Evolutionary conservation across 2,888 invertebrate genomes (phyloP), one percentile per base, ranked within the genome.

Genomic region (Pherbina coryleti): DNA sequence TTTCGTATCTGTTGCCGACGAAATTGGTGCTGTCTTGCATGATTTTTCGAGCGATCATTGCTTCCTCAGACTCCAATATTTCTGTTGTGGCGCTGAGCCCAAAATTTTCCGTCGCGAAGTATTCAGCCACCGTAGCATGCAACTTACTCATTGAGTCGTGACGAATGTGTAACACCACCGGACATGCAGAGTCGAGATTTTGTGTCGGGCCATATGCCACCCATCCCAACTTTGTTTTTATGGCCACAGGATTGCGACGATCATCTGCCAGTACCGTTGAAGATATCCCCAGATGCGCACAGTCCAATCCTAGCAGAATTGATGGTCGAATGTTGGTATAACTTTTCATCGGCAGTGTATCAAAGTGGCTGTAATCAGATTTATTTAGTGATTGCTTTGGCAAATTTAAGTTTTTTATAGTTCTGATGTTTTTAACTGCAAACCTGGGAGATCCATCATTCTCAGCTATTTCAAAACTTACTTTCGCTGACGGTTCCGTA

Each of bases 161-260:
- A 17, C 70, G 70, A 7, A 70, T 70, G 28, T 53, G 53, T 19
- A 70, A 31, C n/a, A 70, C 31, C 11, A 53, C 5, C 19, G 51
- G 28, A 4, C 1, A 17, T 11, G 19, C 9, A 2, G 5, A 3
- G 9, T 19, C 5, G 1, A 7, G 4, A 28, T 11, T 5, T 3
- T 53, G 25, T 9, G 53, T 53, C 25, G 70, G 7, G 8, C 70
- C 70, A 51, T 70, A 70, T 8, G 19, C 53, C 14, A 31, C 34
- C 70, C 70, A 70, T 5, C 53, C 70, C 5, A 70, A 31, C 17
- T 22, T 70, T 11, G 70, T 70, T 31, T 53, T 25, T 17, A 17
- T 31, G 51, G 53, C 70, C 5, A 70, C 22, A 8, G 70, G 70
- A 70, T 22, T 53, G 14, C 8, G 4, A 22, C 4, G 11, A 17